Conservation (phyloP, 2,888 invertebrate species). For the Candidula unifasciata region DNA sequence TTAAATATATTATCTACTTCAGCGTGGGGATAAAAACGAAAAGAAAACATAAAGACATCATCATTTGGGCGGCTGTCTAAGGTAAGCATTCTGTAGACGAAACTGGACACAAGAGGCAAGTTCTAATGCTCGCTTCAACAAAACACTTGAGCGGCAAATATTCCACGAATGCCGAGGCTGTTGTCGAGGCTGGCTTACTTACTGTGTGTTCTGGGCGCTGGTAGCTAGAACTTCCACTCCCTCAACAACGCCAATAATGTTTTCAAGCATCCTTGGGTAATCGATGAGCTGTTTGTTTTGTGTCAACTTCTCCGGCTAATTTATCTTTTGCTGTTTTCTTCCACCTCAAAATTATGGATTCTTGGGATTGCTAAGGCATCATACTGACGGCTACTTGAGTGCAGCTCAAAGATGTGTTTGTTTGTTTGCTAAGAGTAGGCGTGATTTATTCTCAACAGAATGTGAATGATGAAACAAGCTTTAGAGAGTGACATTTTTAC, state of each 20-base stretch:
- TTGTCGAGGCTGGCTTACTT: constrained; percentile 33
- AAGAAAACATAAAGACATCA: not conserved
- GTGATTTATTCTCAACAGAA: not conserved
- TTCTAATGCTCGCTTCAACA: not conserved
- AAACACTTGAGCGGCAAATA: not conserved
- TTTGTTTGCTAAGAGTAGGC: constrained; percentile 30
- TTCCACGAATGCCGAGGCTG: constrained; percentile 18
- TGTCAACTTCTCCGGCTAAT: constrained; percentile 34
- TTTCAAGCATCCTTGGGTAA: constrained; percentile 30
- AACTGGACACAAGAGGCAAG: not conserved
- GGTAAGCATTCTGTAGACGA: constrained; percentile 25
- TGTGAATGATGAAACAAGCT: not conserved
- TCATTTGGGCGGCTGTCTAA: not conserved
- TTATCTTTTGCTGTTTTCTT: constrained; percentile 31
- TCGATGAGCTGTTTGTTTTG: constrained; percentile 37
- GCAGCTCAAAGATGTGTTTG: constrained; percentile 13
- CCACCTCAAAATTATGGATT: constrained; percentile 34
- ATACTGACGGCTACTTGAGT: not conserved
- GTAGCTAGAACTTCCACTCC: constrained; percentile 28
- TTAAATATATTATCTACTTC: too few relatives aligned
- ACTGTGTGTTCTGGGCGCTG: constrained; percentile 32
- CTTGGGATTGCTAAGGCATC: constrained; percentile 18
- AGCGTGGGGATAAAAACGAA: not conserved
- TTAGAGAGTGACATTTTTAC: not conserved
- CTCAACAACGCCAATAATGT: constrained; percentile 33